Conservation (phyloP, 2,888 invertebrate genomes). For the Andrena haemorrhoa region DNA sequence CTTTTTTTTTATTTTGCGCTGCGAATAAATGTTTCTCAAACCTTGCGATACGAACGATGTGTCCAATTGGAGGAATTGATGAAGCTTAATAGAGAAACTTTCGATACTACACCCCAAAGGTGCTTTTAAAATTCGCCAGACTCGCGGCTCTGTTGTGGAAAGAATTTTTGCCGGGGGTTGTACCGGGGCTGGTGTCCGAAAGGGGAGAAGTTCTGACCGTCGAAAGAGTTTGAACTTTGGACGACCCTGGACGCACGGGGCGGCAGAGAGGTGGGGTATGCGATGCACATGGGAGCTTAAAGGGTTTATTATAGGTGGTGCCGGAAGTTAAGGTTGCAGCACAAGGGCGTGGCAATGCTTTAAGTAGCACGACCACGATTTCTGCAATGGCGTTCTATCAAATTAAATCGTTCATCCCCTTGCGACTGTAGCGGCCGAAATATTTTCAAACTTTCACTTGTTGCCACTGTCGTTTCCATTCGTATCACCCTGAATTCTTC, state of each 20-base stretch:
- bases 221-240: slow-evolving; percentile 64
- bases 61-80: neutral
- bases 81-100: neutral
- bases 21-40: slow-evolving; percentile 8
- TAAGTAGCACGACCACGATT: slow-evolving; percentile 66
- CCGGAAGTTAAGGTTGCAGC: slow-evolving; percentile 75
- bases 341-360: slow-evolving; percentile 80
- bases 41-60: neutral
- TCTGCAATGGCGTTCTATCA: slow-evolving; percentile 61
- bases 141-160: slow-evolving; percentile 6
- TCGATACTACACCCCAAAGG: neutral
- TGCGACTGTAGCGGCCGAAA: neutral
- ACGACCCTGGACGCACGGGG: slow-evolving; percentile 66
- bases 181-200: slow-evolving; percentile 61
- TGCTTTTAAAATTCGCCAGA: slow-evolving; percentile 9
- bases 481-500: neutral
- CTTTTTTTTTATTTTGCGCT: neutral
- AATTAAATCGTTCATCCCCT: neutral
- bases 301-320: slow-evolving; percentile 76
- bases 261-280: slow-evolving; percentile 65
- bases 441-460: neutral
- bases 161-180: slow-evolving; percentile 58
- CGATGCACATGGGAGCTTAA: slow-evolving; percentile 67
- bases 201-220: slow-evolving; percentile 75
- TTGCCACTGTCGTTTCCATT: neutral